Base-by-base conservation (phyloP, 2,888 invertebrate species). In the Nasonia oneida region DNA sequence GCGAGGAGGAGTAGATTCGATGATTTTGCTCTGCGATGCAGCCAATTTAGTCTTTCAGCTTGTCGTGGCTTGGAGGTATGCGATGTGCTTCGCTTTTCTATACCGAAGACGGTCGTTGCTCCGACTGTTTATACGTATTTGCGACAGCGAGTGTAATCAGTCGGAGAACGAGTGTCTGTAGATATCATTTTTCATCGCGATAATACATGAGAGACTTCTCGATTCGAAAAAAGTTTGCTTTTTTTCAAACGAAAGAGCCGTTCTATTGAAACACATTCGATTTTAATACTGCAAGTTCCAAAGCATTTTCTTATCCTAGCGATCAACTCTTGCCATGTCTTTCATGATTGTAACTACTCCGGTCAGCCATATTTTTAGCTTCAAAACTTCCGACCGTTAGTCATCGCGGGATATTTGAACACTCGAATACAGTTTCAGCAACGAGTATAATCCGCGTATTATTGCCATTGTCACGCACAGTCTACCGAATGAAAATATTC, bases 131-230 rank as follows among this genome's bases (percentile, higher is more conserved):
- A 74, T 12, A 29, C 29, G 29, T 10, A n/a, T 29, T 71, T 39
- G 23, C 29, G 3, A 23, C n/a, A 5, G 57, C 57, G 57, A 57
- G 3, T 5, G 37, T 76, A 73, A 37, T 64, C 61, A 67, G 67
- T 82, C 75, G 23, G 67, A 82, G 64, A 82, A 82, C 75, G 67
- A 75, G 39, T 5, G 64, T 75, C 37, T 70, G n/a, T 10, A 33
- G 15, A 39, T 71, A 15, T 71, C n/a, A 29, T 29, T 29, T 29
- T 29, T 29, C 29, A 29, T 29, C 29, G 29, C 29, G 29, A 29
- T 29, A 2, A 37, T 29, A 79, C 18, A 1, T 1, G 29, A 29
- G n/a, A 53, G 29, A 81, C n/a, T 61, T 70, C 61, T 61, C n/a
- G 2, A 33, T 42, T 29, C 50, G 15, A 42, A 77, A 64, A 37